Evolutionary conservation across 2,113 vertebrate genomes (phyloP), one percentile per base, ranked within the genome.

Genomic region (Furnarius figulus): DNA sequence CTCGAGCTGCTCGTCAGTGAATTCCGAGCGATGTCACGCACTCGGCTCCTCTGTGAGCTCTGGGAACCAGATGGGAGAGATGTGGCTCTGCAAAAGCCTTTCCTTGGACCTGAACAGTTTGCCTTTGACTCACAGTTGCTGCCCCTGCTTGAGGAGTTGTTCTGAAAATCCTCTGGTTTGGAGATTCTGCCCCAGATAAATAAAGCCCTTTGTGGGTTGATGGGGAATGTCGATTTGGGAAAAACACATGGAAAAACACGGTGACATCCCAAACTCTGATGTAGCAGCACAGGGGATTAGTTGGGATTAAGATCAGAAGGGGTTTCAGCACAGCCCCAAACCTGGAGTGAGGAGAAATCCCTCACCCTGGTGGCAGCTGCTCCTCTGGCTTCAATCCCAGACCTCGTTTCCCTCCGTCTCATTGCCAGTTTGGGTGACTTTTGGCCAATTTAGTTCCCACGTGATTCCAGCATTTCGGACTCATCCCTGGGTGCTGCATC

Each of bases 111-210:
- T 2, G 21, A 12, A 0, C 5, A 0, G 3, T 0, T 6, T 23
- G 56, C 10, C 30, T 42, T 5, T 1, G 1, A 14, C 27, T 10
- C 40, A 14, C 0, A 0, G 50, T 9, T 1, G 0, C 81, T 12
- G 9, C 11, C 35, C 33, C n/a, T 2, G 0, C 8, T 24, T 10
- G 53, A 24, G 72, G 67, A 8, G 25, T 2, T 13, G 0, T 14
- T 19, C 59, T 39, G 61, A 28, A 70, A 70, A 74, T 2, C 17
- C 71, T 13, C 70, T 35, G 2, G 42, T 27, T 44, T 8, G 3
- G 53, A 9, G 76, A 7, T 18, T 9, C 28, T 17, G 35, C 76
- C 31, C 7, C 15, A 23, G 28, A 31, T 27, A 40, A 28, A 8
- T 27, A 15, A 75, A 71, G 25, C 46, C 28, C 3, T 8, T 31